Evolutionary conservation across 1,140 invertebrate species (phyloP).

Genomic region (Neelides sp.): DNA sequence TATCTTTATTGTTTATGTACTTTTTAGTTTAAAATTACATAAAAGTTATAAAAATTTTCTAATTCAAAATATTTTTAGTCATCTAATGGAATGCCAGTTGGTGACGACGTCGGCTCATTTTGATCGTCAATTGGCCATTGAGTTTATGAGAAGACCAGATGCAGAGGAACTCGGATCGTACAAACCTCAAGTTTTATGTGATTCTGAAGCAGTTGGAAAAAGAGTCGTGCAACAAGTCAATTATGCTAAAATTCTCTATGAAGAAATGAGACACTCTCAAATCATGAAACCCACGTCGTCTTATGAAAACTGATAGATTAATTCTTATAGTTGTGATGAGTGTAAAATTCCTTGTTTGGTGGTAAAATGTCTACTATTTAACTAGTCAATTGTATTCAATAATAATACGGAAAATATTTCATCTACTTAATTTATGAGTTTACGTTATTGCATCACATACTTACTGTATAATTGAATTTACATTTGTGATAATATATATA

Average conservation of each 20-base stretch:
- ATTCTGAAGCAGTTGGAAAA: slow-evolving; percentile 60
- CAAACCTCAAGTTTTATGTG: slow-evolving; percentile 68
- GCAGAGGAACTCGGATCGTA: slow-evolving; percentile 26
- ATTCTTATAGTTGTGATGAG: too few species aligned
- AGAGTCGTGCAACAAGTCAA: slow-evolving; percentile 65
- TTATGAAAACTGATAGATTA: slow-evolving; percentile 3
- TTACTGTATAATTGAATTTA: not conserved
- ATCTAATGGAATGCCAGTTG: slow-evolving; percentile 37
- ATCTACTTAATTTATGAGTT: too few species aligned
- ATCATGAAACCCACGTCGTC: slow-evolving; percentile 11
- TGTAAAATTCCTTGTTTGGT: too few species aligned
- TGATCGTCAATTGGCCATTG: slow-evolving; percentile 37
- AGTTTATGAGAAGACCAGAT: slow-evolving; percentile 34
- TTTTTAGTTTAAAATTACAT: too few species aligned
- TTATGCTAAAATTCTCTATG: slow-evolving; percentile 72
- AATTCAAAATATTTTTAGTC: slow-evolving; percentile 31
- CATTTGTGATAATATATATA: not conserved
- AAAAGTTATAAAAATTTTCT: slow-evolving; percentile 47
- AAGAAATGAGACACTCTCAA: slow-evolving; percentile 53
- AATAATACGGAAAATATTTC: too few species aligned
- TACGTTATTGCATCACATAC: too few species aligned
- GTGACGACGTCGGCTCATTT: slow-evolving; percentile 36
- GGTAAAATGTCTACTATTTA: too few species aligned
- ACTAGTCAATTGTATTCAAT: too few species aligned
- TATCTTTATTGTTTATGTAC: not conserved